Evolutionary conservation across 2,113 vertebrate genomes (phyloP).

Genomic region (Gobio gobio): DNA sequence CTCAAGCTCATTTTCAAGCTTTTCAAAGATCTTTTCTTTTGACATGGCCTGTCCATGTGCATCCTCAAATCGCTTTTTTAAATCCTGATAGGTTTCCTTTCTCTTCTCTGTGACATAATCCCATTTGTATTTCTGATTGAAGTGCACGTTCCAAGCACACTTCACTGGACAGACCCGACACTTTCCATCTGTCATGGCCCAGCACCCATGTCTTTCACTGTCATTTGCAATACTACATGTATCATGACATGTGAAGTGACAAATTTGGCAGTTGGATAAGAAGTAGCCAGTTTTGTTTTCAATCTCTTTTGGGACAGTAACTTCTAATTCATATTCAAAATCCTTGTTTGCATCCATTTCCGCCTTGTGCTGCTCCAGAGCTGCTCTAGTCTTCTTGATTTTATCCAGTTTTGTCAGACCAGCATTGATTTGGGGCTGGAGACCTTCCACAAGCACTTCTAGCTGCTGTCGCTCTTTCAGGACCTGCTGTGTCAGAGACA

Average conservation of each 20-base stretch:
- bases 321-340: conserved; percentile 52
- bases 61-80: background rate
- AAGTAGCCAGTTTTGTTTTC: background rate
- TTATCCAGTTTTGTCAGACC: conserved; percentile 59
- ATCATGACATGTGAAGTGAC: conserved; percentile 43
- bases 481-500: conserved; percentile 33
- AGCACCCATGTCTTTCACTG: background rate
- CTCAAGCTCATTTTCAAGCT: background rate
- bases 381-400: conserved; percentile 44
- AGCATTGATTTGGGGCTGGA: conserved; percentile 38
- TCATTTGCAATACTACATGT: background rate
- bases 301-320: background rate
- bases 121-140: no score
- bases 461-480: conserved; percentile 41
- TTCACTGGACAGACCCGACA: background rate
- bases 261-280: conserved; percentile 5
- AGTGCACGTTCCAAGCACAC: background rate
- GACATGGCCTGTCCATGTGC: background rate
- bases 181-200: background rate
- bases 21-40: conserved; percentile 6
- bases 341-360: conserved; percentile 52
- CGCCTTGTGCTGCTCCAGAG: conserved; percentile 38
- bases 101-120: background rate
- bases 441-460: conserved; percentile 2
- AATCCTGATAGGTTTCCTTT: background rate